Evolutionary conservation across 2,888 invertebrate species (phyloP), one percentile per base, ranked within the genome.

Genomic region (Buathra laborator): DNA sequence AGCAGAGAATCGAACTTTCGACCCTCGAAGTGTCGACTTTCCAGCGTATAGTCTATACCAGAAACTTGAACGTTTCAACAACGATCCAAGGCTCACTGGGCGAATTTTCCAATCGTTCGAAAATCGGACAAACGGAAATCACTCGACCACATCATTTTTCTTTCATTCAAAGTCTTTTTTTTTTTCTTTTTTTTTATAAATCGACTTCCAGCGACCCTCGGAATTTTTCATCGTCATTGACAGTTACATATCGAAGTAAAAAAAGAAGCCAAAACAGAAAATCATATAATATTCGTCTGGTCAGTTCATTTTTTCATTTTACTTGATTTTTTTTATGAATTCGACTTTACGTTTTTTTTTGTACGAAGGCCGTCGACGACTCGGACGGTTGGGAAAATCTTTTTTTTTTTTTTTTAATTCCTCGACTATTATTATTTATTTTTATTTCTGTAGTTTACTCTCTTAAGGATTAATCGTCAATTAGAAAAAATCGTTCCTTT

Each of bases 1-100:
- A 76, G 84, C 75, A 64, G 62, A 70, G 74, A 82, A 78, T 82
- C 81, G 86, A 86, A 86, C 85, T 86, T 85, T 67, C 77, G 77
- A 83, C 81, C 81, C 83, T 86, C 56, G 44, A 44, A 56, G 72
- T 48, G 82, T 48, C 62, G 74, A 83, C 72, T 78, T 78, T 83
- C 78, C 62, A 72, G 74, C 59, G 59, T 29, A 14, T 62, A 37
- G 37, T 62, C 32, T 32, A 29, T 19, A 24, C 24, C 29, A 62
- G 12, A 32, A 32, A 14, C 59, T 29, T 29, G 29, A n/a, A 68
- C 46, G 29, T 70, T 70, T 75, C 76, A 62, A 53, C 53, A 29
- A 12, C 10, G 59, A 70, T 56, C 44, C 62, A 46, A 67, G 81
- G 76, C 37, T 51, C 76, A 66, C 43, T 81, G 76, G 44, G 32